These are phyloP conservation scores for Thereva nobilitata DNA, from an alignment of 2,888 invertebrate species.

Conservation along the genomic window DNA sequence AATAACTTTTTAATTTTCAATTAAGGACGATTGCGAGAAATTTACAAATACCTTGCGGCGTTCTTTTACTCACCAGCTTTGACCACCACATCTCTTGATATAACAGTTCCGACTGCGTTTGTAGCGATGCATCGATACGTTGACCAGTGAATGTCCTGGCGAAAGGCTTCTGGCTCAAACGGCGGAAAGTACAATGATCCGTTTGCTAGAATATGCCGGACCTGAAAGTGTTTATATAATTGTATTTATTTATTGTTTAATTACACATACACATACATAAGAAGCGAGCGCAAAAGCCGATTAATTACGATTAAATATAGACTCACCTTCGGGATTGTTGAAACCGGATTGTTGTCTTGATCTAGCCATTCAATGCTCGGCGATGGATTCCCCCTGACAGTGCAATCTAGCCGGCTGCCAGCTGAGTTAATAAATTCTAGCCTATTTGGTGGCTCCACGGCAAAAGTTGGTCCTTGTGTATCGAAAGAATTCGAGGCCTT, in stretches of 20 bases:
- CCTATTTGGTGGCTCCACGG: slow-evolving; percentile 61
- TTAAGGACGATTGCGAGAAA: no score
- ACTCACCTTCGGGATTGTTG: slow-evolving; percentile 59
- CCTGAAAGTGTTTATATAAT: slow-evolving; percentile 46
- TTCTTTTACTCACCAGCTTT: slow-evolving; percentile 58
- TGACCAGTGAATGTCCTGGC: slow-evolving; percentile 64
- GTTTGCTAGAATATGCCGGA: slow-evolving; percentile 62
- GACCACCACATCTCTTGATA: slow-evolving; percentile 62
- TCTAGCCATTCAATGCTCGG: slow-evolving; percentile 63
- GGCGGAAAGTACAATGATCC: slow-evolving; percentile 63
- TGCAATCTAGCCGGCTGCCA: slow-evolving; percentile 62
- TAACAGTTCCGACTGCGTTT: slow-evolving; percentile 61
- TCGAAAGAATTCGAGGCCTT: slow-evolving; percentile 54
- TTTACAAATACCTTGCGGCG: no score
- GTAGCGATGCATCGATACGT: slow-evolving; percentile 61
- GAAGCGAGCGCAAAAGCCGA: neutral
- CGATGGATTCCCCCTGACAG: slow-evolving; percentile 61
- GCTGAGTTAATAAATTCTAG: slow-evolving; percentile 63
- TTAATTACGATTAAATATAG: neutral
- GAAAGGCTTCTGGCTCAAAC: slow-evolving; percentile 63
- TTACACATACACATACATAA: no score
- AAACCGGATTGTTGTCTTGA: slow-evolving; percentile 61
- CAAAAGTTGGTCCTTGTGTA: slow-evolving; percentile 63
- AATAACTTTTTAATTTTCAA: no score
- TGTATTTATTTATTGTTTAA: no score